Percentiles rank a stretch among this genome's conserved stretches.
Evolutionary conservation across 1,140 invertebrate genomes (phyloP).

Genomic region (Zaprionus taronus): DNA sequence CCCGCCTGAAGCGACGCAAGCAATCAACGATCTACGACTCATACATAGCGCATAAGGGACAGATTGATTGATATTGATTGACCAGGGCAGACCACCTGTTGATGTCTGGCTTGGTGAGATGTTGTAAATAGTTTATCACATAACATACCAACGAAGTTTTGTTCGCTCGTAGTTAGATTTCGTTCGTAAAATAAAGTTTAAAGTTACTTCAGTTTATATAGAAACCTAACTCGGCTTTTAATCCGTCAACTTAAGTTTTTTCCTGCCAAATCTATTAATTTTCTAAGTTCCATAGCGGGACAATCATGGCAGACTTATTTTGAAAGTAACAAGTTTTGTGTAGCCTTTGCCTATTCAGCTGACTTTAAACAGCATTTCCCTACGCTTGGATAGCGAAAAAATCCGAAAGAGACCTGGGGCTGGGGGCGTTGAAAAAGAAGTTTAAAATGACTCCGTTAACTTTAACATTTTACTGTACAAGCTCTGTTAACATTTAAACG

Average conservation of each 20-base stretch:
- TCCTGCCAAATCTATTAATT: no score
- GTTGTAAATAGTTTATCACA: slow-evolving; percentile 50
- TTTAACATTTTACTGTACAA: no score
- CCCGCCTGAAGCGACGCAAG: slow-evolving; percentile 87
- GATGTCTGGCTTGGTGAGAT: slow-evolving; percentile 1
- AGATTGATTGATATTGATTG: slow-evolving; percentile 71
- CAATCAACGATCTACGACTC: slow-evolving; percentile 77
- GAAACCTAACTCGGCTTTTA: not conserved
- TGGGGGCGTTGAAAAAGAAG: no score
- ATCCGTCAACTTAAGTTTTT: not conserved
- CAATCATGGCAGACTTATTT: no score
- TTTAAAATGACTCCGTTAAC: no score
- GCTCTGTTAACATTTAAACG: no score
- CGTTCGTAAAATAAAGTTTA: slow-evolving; percentile 33
- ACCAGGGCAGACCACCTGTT: not conserved
- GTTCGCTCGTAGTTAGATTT: slow-evolving; percentile 56
- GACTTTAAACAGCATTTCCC: no score
- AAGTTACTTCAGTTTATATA: not conserved
- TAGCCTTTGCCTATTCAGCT: no score
- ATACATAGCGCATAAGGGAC: slow-evolving; percentile 82
- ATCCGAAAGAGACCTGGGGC: no score
- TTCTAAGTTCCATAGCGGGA: no score
- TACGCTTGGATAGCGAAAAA: no score
- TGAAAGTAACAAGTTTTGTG: no score
- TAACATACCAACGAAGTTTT: slow-evolving; percentile 58